Base-by-base conservation (phyloP, 2,888 invertebrate species). In the Rhogogaster chlorosoma region DNA sequence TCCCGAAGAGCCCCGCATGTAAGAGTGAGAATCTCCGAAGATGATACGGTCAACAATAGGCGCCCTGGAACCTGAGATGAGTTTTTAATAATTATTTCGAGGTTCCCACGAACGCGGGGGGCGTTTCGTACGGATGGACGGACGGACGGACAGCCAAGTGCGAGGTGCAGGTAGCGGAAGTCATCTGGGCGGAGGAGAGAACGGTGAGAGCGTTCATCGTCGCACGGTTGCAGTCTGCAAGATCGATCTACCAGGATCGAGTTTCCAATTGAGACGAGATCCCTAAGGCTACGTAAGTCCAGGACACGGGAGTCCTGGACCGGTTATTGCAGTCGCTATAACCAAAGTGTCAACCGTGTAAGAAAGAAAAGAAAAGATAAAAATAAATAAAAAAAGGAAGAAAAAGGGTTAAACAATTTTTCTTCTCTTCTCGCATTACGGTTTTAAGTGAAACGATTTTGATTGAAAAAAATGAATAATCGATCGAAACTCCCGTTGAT, bases 31-130 rank as follows among this genome's bases (percentile, higher is more conserved):
- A 93, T 92, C 91, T 90, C 90, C 90, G 89, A 91, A 92, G 92
- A 92, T 91, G 92, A 93, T 93, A 93, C 90, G 92, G 92, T 93
- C 93, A 92, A 93, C 92, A 93, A 92, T 91, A 89, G 89, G 88
- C 90, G 90, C 88, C 90, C 91, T 29, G 91, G 88, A 92, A 92
- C 90, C 89, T 86, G 90, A 91, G 92, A 91, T 90, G 90, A 90
- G 90, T 89, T 91, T 92, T 91, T 91, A 91, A 93, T 93, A 93
- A 93, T 93, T 93, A 93, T 93, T 91, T 89, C 89, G 88, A 89
- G 90, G 93, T 93, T 93, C 93, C 93, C 93, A 93, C 93, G 93
- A 91, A 91, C 90, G 92, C 91, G 92, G 92, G 92, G 92, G 93
- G 93, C 92, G 93, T 92, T 91, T 90, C 92, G 89, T 88, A 87